Base-by-base conservation (phyloP, 2,888 invertebrate genomes). In the Nematopogon swammerdamellus region DNA sequence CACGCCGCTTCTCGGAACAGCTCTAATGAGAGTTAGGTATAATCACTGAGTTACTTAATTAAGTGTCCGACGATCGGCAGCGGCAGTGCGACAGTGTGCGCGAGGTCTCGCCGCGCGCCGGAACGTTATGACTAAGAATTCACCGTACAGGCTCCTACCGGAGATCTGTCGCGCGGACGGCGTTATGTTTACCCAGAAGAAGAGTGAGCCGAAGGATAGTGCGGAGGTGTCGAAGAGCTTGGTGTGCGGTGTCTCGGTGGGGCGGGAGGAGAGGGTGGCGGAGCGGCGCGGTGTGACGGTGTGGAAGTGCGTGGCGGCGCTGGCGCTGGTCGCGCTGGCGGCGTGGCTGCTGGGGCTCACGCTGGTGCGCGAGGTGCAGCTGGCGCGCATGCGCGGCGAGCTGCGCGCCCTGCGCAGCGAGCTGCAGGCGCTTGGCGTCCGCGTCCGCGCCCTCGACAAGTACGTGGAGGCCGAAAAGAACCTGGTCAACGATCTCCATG, bases 171-270 rank as follows among this genome's bases (percentile, higher is more conserved):
- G 25, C 8, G 4, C 25, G 5, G 25, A 25, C 5, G 58, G 63
- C 57, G 60, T 64, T 44, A 73, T 76, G 71, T 74, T 73, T 56
- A 68, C 70, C 18, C 72, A 72, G 59, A 64, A 70, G 52, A 68
- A 71, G 55, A n/a, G n/a, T n/a, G 61, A 59, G 19, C 52, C 67
- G 60, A 71, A 65, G 57, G 72, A 72, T 52, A 64, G 62, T 42
- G 70, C 70, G 60, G 75, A 75, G 64, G 61, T 70, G 61, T 72
- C 76, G 16, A 72, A 72, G 63, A 77, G 73, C 53, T 63, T 79
- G 60, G 73, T 79, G 70, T 70, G 70, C 54, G 72, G 72, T 55
- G 77, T 71, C 54, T 74, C 75, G 60, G 65, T 67, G 59, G 73
- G 73, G 57, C 63, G 58, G 47, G 61, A 65, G 59, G 60, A 59